Evolutionary conservation across 2,888 invertebrate genomes (phyloP).

Genomic region (Rhyacophila evoluta): DNA sequence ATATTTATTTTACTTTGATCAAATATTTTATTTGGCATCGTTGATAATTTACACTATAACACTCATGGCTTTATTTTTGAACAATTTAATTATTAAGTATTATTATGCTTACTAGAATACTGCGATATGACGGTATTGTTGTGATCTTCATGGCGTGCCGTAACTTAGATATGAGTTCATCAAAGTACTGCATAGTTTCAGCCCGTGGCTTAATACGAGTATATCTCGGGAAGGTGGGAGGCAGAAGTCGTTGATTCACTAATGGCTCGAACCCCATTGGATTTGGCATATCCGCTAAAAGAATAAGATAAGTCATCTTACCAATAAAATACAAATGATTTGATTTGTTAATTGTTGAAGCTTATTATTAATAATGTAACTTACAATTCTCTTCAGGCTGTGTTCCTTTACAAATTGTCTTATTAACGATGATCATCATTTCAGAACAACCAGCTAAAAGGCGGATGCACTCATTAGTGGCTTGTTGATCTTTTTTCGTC

Average conservation of each 20-base stretch:
- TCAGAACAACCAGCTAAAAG: slow-evolving; percentile 85
- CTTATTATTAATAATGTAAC: slow-evolving; percentile 55
- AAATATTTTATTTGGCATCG: neutral
- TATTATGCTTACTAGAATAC: slow-evolving; percentile 76
- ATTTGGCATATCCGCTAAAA: slow-evolving; percentile 76
- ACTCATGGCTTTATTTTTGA: too few relatives aligned
- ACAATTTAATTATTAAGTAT: too few relatives aligned
- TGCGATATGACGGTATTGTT: slow-evolving; percentile 82
- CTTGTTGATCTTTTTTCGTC: slow-evolving; percentile 75
- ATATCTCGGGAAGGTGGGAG: slow-evolving; percentile 98
- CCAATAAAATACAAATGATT: neutral
- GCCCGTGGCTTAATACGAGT: slow-evolving; percentile 86
- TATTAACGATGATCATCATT: slow-evolving; percentile 83
- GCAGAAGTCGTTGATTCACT: slow-evolving; percentile 93
- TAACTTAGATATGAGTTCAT: slow-evolving; percentile 84
- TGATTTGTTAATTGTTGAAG: neutral
- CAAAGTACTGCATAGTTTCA: slow-evolving; percentile 85
- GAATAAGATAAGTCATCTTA: slow-evolving; percentile 34
- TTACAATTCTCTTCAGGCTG: slow-evolving; percentile 76
- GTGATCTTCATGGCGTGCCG: slow-evolving; percentile 86
- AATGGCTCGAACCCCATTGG: slow-evolving; percentile 97
- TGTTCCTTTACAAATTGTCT: slow-evolving; percentile 79
- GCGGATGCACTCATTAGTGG: slow-evolving; percentile 83
- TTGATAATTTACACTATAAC: too few relatives aligned
- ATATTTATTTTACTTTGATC: too few relatives aligned